Evolutionary conservation across 1,140 invertebrate genomes (phyloP).

Genomic region (Neuroterus valhalla): DNA sequence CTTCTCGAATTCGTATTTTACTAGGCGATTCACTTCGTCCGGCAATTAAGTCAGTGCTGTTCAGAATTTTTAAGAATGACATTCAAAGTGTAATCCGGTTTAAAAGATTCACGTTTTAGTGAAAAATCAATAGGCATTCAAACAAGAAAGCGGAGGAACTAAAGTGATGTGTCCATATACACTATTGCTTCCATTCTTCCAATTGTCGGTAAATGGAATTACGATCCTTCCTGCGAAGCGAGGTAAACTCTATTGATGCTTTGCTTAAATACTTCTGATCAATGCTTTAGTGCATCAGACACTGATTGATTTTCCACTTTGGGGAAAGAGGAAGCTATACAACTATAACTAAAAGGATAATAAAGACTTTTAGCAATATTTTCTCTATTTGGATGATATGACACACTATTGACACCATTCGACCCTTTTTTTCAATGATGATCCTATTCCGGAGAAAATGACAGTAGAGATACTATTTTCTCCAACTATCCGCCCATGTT

Average conservation of each 20-base stretch:
- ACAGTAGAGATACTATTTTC: no score
- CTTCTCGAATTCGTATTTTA: neutral
- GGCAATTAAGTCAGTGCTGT: neutral
- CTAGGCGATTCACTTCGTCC: neutral
- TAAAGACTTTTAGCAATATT: no score
- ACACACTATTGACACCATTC: no score
- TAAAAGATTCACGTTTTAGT: neutral
- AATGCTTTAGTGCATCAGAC: neutral
- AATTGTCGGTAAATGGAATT: neutral
- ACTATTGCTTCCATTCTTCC: neutral
- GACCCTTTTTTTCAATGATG: no score
- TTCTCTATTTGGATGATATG: no score
- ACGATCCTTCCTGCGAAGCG: neutral
- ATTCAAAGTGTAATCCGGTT: conserved; percentile 11
- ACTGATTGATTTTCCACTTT: neutral
- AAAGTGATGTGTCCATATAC: neutral
- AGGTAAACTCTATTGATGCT: neutral
- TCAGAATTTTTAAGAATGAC: neutral
- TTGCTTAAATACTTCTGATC: neutral
- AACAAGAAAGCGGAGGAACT: neutral
- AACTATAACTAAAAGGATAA: no score
- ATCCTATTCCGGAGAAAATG: no score
- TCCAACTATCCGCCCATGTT: no score
- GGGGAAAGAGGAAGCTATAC: no score
- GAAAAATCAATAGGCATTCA: conserved; percentile 1